A percentile compares a stretch with the other conserved stretches of the same genome.
phyloP scores from a whole-genome alignment of 2,797 vertebrate species.

The Pempheris klunzingeri region DNA sequence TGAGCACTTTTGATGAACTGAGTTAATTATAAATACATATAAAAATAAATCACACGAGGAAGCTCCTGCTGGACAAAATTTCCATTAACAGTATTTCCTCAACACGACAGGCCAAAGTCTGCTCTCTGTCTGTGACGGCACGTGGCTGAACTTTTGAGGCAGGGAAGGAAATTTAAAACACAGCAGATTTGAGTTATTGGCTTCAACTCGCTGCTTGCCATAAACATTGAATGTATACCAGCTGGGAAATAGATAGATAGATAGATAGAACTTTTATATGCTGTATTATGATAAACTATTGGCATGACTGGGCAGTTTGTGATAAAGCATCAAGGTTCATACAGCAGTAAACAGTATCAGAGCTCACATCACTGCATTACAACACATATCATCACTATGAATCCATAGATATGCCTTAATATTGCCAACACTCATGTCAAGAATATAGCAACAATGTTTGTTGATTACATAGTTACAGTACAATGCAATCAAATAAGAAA shows the following conservation, averaged over 20 bases:
- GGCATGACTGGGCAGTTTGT: not conserved
- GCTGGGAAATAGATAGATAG: not conserved
- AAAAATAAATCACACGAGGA: slow-evolving; percentile 39
- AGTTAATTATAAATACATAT: slow-evolving; percentile 14
- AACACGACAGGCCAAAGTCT: slow-evolving; percentile 22
- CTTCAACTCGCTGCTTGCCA: not conserved
- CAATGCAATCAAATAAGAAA: not conserved
- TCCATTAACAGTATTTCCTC: slow-evolving; percentile 31
- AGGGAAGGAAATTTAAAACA: slow-evolving; percentile 8
- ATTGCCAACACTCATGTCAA: not conserved
- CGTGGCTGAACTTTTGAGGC: not conserved
- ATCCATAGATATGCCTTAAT: not conserved
- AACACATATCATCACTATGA: not conserved
- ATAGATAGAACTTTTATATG: not conserved
- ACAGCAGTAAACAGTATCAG: not conserved
- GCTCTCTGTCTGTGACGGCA: not conserved
- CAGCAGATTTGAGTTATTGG: slow-evolving; percentile 11
- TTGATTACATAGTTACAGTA: not conserved
- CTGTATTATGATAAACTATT: not conserved
- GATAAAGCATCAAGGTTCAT: not conserved
- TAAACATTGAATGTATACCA: not conserved
- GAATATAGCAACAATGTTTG: not conserved
- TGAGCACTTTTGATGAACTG: slow-evolving; percentile 30
- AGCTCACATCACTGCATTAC: not conserved
- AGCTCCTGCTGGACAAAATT: slow-evolving; percentile 31